Conservation (phyloP, 1,140 invertebrate species). For the Rhynchophorus ferrugineus region DNA sequence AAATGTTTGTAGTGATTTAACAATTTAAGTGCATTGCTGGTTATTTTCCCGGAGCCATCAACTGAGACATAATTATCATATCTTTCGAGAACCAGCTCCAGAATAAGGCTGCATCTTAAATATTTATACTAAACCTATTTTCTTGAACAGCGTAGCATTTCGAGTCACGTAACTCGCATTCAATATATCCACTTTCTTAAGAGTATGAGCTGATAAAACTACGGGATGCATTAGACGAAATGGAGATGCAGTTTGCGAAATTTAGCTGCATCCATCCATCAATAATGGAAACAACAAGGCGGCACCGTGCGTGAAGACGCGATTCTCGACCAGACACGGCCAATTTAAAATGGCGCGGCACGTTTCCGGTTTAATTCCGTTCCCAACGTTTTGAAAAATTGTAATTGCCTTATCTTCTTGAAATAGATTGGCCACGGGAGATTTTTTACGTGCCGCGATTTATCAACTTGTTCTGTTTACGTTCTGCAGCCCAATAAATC, state of each 20-base stretch:
- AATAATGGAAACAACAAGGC: background rate
- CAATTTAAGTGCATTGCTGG: too few relatives aligned
- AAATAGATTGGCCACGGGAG: conserved; percentile 33
- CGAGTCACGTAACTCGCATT: background rate
- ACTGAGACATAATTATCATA: too few relatives aligned
- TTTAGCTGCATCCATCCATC: background rate
- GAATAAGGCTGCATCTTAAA: background rate
- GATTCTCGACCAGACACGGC: conserved; percentile 4
- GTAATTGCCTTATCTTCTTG: conserved; percentile 36
- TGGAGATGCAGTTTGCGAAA: background rate
- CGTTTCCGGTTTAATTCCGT: conserved; percentile 32
- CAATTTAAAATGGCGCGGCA: conserved; percentile 21
- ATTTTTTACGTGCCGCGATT: conserved; percentile 29
- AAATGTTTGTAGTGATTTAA: too few relatives aligned
- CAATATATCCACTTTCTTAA: background rate
- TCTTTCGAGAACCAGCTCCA: too few relatives aligned
- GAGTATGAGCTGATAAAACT: background rate
- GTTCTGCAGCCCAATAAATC: conserved; percentile 2
- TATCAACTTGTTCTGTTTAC: conserved; percentile 17
- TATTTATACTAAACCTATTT: background rate
- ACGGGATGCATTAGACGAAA: background rate
- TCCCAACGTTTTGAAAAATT: conserved; percentile 35
- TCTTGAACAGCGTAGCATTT: background rate
- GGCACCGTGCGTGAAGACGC: too few relatives aligned
- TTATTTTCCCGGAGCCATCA: too few relatives aligned